Percentiles rank a stretch among this genome's conserved stretches.
These are phyloP conservation scores for Xyrichtys novacula DNA, from an alignment of 2,797 vertebrate genomes.

Conservation along the genomic window DNA sequence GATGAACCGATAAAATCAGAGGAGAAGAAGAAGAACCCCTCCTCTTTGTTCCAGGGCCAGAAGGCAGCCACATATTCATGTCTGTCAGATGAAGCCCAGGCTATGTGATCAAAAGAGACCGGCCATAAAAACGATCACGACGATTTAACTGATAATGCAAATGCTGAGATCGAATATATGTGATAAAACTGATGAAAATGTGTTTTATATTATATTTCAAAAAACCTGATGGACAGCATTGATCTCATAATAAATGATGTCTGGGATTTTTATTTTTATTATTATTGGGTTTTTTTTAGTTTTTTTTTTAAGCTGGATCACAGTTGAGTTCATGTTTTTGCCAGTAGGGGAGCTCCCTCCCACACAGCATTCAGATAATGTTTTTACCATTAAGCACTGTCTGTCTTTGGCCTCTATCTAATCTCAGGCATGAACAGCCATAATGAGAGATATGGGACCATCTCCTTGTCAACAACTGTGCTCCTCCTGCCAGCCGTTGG, in stretches of 20 bases:
- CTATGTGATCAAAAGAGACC: slow-evolving; percentile 36
- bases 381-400: slow-evolving; percentile 52
- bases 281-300: not conserved
- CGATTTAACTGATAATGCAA: slow-evolving; percentile 30
- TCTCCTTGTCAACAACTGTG: slow-evolving; percentile 73
- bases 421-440: slow-evolving; percentile 72
- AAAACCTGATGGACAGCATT: not conserved
- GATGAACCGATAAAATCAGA: slow-evolving; percentile 65
- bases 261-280: no score
- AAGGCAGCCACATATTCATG: slow-evolving; percentile 58
- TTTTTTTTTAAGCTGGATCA: slow-evolving; percentile 1
- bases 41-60: slow-evolving; percentile 56
- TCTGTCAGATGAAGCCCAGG: slow-evolving; percentile 62
- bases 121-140: not conserved
- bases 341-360: slow-evolving; percentile 65
- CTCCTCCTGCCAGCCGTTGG: slow-evolving; percentile 69
- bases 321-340: slow-evolving; percentile 36
- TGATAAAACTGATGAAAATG: slow-evolving; percentile 17
- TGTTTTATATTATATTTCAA: slow-evolving; percentile 19
- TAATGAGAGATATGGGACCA: slow-evolving; percentile 79
- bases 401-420: slow-evolving; percentile 60
- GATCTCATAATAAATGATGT: not conserved
- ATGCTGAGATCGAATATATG: slow-evolving; percentile 20
- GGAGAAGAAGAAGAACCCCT: slow-evolving; percentile 53
- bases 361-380: slow-evolving; percentile 38